Evolutionary conservation across 2,113 vertebrate genomes (phyloP), one percentile per base, ranked within the genome.

Genomic region (Melanostigma gelatinosum): DNA sequence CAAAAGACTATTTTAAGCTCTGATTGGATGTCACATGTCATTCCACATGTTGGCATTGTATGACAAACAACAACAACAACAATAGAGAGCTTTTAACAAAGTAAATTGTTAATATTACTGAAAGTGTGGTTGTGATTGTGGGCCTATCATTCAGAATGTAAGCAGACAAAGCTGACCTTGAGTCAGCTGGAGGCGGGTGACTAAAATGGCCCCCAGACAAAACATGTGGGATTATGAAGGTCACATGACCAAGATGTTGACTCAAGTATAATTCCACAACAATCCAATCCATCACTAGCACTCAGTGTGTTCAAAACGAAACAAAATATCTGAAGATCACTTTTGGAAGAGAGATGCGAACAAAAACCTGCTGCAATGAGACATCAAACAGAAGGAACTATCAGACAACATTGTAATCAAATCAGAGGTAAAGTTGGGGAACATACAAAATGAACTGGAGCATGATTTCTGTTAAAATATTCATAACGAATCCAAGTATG

Each of bases 151-250:
- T 79, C 57, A 54, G 32, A 27, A 42, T 12, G 38, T 16, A 27
- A 20, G 48, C 3, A 85, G 84, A 88, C 75, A 84, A 77, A 77
- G 78, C 86, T 84, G 82, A 91, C 87, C 84, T 90, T 90, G 85
- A 82, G 77, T 72, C 71, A 75, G 61, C 74, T 58, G 69, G 24
- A 69, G 71, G 69, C 38, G 16, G 27, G 61, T 44, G 69, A 84
- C 64, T 72, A 76, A 90, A 88, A 90, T 79, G 70, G 46, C 77
- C 67, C 69, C 65, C 80, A 90, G 87, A 92, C 84, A 87, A 85
- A 90, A 87, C 89, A 89, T 22, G 71, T 50, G 70, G 79, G 64
- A 84, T 84, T 72, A 85, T 75, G 22, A 18, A 46, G 32, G 75
- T 88, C 84, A 91, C 58, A 22, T 81, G 69, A 44, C 68, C 52